Conservation (phyloP, 1,140 invertebrate species). For the Heliconius eleuchia region DNA sequence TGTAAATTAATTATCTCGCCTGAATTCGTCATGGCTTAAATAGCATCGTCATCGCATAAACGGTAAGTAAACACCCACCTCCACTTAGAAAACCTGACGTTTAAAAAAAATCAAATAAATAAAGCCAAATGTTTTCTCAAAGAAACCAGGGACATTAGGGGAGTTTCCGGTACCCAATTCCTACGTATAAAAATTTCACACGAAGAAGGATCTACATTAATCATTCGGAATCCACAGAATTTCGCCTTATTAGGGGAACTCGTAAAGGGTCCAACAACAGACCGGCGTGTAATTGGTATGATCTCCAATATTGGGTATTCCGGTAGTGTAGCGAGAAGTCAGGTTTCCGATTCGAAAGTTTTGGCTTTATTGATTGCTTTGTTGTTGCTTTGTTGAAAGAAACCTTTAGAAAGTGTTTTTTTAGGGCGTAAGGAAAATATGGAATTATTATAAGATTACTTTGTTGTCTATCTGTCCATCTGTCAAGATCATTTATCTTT, state of each 20-base stretch:
- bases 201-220: constrained; percentile 24
- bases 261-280: constrained; percentile 28
- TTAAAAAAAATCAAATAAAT: too few species aligned
- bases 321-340: constrained; percentile 14
- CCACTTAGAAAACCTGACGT: too few species aligned
- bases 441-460: too few species aligned
- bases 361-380: constrained; percentile 7
- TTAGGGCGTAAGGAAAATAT: too few species aligned
- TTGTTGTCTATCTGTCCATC: too few species aligned
- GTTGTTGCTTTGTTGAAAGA: not conserved
- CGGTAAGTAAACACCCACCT: too few species aligned
- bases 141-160: not conserved
- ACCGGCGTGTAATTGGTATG: constrained; percentile 24
- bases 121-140: not conserved
- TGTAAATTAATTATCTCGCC: too few species aligned
- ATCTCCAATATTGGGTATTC: constrained; percentile 20
- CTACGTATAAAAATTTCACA: constrained; percentile 26
- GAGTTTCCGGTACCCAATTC: not conserved
- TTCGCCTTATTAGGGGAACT: constrained; percentile 27
- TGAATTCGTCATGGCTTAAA: too few species aligned
- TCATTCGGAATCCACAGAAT: constrained; percentile 29
- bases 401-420: too few species aligned
- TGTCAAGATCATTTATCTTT: too few species aligned
- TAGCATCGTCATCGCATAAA: too few species aligned
- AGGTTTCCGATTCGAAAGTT: not conserved